A percentile compares a stretch with the other conserved stretches of the same genome.
These are phyloP conservation scores for Temnothorax ravouxi DNA, from an alignment of 2,888 invertebrate species.

Conservation along the genomic window DNA sequence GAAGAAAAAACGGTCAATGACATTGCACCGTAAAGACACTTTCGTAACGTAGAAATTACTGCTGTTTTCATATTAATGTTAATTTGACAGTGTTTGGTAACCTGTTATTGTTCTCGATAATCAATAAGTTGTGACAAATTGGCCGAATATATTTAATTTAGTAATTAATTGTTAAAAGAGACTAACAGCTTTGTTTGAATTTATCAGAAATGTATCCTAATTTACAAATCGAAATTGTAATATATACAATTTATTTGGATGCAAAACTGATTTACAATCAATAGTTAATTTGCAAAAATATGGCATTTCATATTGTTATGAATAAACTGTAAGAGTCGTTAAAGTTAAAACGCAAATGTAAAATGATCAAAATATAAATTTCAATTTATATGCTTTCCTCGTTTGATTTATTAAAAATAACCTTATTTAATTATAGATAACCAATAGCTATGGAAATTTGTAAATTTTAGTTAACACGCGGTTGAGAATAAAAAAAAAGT, in stretches of 20 bases:
- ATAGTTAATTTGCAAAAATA: conserved; percentile 32
- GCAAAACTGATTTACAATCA: conserved; percentile 34
- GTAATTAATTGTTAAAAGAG: conserved; percentile 36
- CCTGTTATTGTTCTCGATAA: conserved; percentile 32
- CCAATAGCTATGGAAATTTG: neutral
- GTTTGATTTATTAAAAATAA: neutral
- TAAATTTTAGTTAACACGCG: conserved; percentile 9
- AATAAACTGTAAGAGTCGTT: neutral
- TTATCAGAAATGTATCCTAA: conserved; percentile 3
- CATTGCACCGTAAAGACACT: conserved; percentile 32
- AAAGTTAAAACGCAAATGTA: conserved; percentile 47
- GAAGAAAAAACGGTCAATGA: conserved; percentile 21
- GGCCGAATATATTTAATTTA: conserved; percentile 40
- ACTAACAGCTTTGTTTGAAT: conserved; percentile 30
- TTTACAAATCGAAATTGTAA: conserved; percentile 31
- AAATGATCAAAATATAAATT: conserved; percentile 27
- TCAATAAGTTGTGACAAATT: conserved; percentile 34
- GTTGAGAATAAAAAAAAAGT: neutral
- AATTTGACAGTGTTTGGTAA: conserved; percentile 15
- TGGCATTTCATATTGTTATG: conserved; percentile 28
- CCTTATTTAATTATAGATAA: conserved; percentile 27
- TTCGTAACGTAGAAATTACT: conserved; percentile 15
- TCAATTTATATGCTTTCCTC: neutral
- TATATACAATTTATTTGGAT: conserved; percentile 34
- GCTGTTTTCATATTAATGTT: conserved; percentile 30